phyloP scores from a whole-genome alignment of 2,113 vertebrate species.

The Oxyura jamaicensis region DNA sequence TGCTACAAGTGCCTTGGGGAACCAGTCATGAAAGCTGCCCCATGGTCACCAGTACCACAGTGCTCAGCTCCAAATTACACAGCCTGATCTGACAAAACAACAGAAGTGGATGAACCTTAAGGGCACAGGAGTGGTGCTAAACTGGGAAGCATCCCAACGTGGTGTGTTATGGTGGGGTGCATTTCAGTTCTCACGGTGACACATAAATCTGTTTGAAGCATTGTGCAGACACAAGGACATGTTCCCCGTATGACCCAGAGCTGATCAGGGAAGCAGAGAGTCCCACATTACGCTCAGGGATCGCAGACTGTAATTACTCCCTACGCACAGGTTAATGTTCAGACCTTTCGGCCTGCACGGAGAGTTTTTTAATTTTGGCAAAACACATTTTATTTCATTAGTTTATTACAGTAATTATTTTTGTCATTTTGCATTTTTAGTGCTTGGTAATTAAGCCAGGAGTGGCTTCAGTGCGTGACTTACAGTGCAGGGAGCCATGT shows the following conservation, averaged over 20 bases:
- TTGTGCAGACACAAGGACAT: background rate
- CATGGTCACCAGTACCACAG: fast-evolving
- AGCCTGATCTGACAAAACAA: fast-evolving
- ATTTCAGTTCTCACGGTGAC: background rate
- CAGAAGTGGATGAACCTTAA: background rate
- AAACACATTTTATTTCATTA: constrained; percentile 25
- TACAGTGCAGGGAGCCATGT: background rate
- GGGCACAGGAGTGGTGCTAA: background rate
- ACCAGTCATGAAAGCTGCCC: fast-evolving
- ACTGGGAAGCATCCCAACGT: background rate
- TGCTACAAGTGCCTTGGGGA: background rate
- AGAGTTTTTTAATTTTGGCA: background rate
- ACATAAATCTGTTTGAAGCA: background rate
- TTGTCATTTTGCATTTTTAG: constrained; percentile 46
- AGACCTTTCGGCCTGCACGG: background rate
- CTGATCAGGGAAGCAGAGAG: background rate
- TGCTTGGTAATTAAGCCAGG: constrained; percentile 54
- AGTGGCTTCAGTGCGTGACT: background rate
- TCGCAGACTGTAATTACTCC: background rate
- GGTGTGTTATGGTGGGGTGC: background rate
- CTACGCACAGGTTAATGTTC: background rate
- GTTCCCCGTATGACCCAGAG: background rate
- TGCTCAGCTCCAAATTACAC: background rate
- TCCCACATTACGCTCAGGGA: fast-evolving
- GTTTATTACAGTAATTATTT: constrained; percentile 51